Evolutionary conservation across 2,888 invertebrate species (phyloP), one percentile per base, ranked within the genome.

Genomic region (Prenolepis imparis): DNA sequence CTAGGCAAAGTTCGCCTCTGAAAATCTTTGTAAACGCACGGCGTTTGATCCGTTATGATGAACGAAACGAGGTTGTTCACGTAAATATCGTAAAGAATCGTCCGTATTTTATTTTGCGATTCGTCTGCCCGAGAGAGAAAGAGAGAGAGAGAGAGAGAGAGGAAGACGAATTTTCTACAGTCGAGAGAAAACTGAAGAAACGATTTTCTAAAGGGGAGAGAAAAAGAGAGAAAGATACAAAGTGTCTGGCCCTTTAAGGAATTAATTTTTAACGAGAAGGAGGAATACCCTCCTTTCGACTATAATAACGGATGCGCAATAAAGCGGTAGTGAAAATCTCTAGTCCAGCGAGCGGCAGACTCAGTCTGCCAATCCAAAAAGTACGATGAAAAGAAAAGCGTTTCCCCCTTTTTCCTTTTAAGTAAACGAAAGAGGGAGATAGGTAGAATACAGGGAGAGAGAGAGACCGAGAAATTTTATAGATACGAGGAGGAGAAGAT

Each of bases 321-420:
- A 90, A 88, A 91, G 93, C 93, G 93, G 93, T 94, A 94, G 94
- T 94, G 93, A 94, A 77, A 94, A 94, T 94, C 93, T 94, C 94
- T 94, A 94, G 94, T 94, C 94, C 93, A 93, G 93, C 93, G 94
- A 93, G 91, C 90, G 94, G 94, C 93, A 92, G 94, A 88, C 90
- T 88, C 91, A 84, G 91, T 91, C 94, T 93, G 93, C 93, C 93
- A 92, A 94, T 94, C 94, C 92, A 92, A 93, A 93, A 89, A 87
- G 80, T 80, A 86, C 64, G 70, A 84, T 68, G 80, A 89, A 85
- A 87, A 88, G 83, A 84, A 74, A 48, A 55, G 55, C 84, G 73
- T 80, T 66, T 84, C 85, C 84, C 84, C 78, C 87, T 84, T 57
- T 66, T 41, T 32, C 2, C 52, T 36, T 44, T 18, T 39, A 48